Evolutionary conservation across 2,797 vertebrate genomes (phyloP).

Genomic region (Enteromius anoplus): DNA sequence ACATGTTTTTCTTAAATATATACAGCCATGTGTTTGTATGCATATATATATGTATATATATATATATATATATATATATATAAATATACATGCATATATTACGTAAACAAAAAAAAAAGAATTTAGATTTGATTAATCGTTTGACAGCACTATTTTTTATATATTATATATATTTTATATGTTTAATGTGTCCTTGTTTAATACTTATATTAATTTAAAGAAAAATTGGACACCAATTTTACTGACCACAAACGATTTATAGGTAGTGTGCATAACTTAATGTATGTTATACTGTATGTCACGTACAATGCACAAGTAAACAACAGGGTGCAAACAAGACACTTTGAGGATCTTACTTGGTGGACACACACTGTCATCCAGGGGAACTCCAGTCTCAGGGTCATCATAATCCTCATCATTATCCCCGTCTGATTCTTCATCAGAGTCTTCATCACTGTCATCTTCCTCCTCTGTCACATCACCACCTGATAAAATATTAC

Average conservation of each 20-base stretch:
- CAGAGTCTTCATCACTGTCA: slow-evolving; percentile 80
- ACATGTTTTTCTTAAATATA: no score
- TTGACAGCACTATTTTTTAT: neutral
- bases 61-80: no score
- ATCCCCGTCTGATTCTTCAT: slow-evolving; percentile 77
- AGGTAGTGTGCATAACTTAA: neutral
- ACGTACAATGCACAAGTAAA: neutral
- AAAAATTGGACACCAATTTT: neutral
- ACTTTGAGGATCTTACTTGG: slow-evolving; percentile 72
- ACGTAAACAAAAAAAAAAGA: no score
- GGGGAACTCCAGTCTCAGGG: slow-evolving; percentile 72
- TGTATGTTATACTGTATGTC: neutral
- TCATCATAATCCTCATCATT: slow-evolving; percentile 74
- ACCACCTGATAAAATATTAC: neutral
- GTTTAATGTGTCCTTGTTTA: neutral
- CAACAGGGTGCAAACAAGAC: neutral
- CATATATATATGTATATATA: no score
- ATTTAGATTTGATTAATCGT: no score
- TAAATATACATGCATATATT: no score
- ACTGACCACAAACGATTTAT: neutral
- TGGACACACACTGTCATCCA: slow-evolving; percentile 82
- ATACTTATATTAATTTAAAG: neutral
- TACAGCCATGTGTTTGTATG: no score
- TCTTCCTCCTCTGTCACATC: slow-evolving; percentile 75
- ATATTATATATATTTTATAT: neutral